Evolutionary conservation across 2,797 vertebrate species (phyloP).

Genomic region (Halcyon chelicuti): DNA sequence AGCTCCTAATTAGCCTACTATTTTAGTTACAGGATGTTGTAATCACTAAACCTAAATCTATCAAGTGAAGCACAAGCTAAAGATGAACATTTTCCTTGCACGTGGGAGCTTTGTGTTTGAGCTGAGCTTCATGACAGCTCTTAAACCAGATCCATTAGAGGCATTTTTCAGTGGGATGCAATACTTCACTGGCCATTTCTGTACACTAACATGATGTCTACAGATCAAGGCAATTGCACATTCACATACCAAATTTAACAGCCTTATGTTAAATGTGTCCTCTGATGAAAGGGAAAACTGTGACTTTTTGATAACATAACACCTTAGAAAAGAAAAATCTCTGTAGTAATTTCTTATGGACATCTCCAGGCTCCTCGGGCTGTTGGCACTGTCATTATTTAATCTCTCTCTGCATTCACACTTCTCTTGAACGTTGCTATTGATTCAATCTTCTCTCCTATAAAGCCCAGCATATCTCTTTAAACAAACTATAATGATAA

Average conservation of each 20-base stretch:
- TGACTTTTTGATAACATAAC: not conserved
- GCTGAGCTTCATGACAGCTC: not conserved
- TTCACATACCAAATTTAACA: not conserved
- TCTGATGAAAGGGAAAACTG: not conserved
- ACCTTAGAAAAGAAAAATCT: not conserved
- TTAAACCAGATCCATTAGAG: not conserved
- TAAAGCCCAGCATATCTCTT: not conserved
- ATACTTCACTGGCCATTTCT: not conserved
- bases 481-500: not conserved
- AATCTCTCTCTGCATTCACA: not conserved
- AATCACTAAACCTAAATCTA: not conserved
- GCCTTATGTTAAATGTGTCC: not conserved
- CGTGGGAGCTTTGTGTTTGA: not conserved
- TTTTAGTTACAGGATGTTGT: slow-evolving; percentile 30
- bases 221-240: not conserved
- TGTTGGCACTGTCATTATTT: not conserved
- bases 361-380: not conserved
- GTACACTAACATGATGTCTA: not conserved
- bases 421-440: not conserved
- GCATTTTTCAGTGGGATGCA: not conserved
- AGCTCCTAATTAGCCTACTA: slow-evolving; percentile 13
- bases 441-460: not conserved
- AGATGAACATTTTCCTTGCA: not conserved
- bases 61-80: not conserved
- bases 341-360: not conserved